Evolutionary conservation across 2,888 invertebrate species (phyloP).

Genomic region (Ornithoptera priamus): DNA sequence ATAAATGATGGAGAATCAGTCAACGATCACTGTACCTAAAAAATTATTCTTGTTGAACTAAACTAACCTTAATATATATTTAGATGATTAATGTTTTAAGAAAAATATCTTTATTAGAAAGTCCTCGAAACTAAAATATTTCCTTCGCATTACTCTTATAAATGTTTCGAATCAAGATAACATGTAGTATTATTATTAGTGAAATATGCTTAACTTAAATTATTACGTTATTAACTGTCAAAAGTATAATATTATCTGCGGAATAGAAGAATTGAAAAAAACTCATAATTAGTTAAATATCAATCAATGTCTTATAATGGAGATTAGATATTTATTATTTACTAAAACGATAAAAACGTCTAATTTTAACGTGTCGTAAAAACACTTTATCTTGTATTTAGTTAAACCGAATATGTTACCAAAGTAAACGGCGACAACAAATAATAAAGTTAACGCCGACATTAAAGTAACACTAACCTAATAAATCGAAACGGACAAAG

Average conservation of each 20-base stretch:
- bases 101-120: too few species aligned
- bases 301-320: not conserved
- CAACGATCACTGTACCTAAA: too few species aligned
- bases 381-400: not conserved
- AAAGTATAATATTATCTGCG: not conserved
- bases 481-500: not conserved
- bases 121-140: too few species aligned
- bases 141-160: too few species aligned
- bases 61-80: too few species aligned
- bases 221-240: not conserved
- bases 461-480: not conserved
- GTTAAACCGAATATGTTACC: not conserved
- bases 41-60: too few species aligned
- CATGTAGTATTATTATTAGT: not conserved
- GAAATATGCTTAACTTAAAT: not conserved
- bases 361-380: not conserved
- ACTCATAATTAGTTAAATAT: not conserved
- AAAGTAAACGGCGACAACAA: not conserved
- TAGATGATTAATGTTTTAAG: too few species aligned
- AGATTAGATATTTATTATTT: conserved; percentile 1
- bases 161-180: too few species aligned
- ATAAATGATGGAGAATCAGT: too few species aligned
- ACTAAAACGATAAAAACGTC: not conserved
- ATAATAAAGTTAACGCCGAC: not conserved
- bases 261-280: not conserved